phyloP scores from a whole-genome alignment of 2,113 vertebrate genomes.

The Chitala chitala region DNA sequence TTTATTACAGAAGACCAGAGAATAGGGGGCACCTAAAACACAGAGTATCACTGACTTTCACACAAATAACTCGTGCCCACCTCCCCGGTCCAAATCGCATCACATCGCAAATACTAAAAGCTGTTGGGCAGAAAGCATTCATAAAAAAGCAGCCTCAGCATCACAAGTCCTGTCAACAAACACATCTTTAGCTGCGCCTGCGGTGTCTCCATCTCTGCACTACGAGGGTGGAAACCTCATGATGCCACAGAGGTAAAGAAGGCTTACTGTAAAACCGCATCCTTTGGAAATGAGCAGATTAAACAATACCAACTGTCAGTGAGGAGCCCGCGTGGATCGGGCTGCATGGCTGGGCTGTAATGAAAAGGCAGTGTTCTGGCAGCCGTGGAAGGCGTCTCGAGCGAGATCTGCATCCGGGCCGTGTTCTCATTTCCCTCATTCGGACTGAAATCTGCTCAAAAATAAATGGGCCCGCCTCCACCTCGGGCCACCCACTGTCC shows the following conservation, averaged over 20 bases:
- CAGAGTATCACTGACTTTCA: too few species aligned
- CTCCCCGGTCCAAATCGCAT: too few species aligned
- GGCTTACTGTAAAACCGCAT: background rate
- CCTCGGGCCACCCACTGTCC: slow-evolving; percentile 5
- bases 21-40: too few species aligned
- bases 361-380: slow-evolving; percentile 18
- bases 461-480: background rate
- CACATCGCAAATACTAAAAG: background rate
- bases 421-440: slow-evolving; percentile 1
- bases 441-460: slow-evolving; percentile 11
- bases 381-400: background rate
- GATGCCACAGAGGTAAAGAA: background rate
- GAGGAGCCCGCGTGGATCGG: background rate
- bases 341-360: slow-evolving; percentile 15
- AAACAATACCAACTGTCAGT: slow-evolving; percentile 5
- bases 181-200: too few species aligned
- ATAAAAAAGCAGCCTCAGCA: background rate
- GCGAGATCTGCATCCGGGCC: background rate
- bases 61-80: too few species aligned
- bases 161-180: background rate
- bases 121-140: background rate
- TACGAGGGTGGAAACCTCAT: background rate
- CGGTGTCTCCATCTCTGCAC: background rate
- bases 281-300: background rate
- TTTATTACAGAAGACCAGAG: too few species aligned